phyloP scores from a whole-genome alignment of 2,888 invertebrate genomes.

The Tenthredo notha region DNA sequence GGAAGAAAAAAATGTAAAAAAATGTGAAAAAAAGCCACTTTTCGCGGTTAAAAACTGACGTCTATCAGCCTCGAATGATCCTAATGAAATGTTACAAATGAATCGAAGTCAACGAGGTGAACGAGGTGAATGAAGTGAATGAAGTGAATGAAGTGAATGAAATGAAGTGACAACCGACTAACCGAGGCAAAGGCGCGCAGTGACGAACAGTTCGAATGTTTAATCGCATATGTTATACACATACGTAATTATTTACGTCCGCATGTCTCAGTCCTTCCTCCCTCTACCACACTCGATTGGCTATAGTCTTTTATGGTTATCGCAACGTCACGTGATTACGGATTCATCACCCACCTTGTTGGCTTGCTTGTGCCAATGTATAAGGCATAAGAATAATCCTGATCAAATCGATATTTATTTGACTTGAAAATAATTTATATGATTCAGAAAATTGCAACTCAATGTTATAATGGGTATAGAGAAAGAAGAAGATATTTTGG shows the following conservation, averaged over 20 bases:
- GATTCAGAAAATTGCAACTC: no score
- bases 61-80: not conserved
- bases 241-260: not conserved
- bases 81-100: not conserved
- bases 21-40: not conserved
- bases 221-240: not conserved
- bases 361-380: not conserved
- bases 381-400: no score
- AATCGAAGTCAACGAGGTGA: not conserved
- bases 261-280: not conserved
- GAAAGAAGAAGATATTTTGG: no score
- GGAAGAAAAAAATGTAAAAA: not conserved
- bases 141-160: not conserved
- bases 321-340: slow-evolving; percentile 38
- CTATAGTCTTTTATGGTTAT: slow-evolving; percentile 33
- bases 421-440: no score
- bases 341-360: slow-evolving; percentile 32
- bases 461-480: not conserved
- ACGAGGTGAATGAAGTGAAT: not conserved
- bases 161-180: not conserved
- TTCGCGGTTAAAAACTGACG: not conserved
- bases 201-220: slow-evolving; percentile 25
- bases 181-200: not conserved
- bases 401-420: no score
- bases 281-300: not conserved